Conservation (phyloP, 2,113 vertebrate species). For the Pavo muticus region DNA sequence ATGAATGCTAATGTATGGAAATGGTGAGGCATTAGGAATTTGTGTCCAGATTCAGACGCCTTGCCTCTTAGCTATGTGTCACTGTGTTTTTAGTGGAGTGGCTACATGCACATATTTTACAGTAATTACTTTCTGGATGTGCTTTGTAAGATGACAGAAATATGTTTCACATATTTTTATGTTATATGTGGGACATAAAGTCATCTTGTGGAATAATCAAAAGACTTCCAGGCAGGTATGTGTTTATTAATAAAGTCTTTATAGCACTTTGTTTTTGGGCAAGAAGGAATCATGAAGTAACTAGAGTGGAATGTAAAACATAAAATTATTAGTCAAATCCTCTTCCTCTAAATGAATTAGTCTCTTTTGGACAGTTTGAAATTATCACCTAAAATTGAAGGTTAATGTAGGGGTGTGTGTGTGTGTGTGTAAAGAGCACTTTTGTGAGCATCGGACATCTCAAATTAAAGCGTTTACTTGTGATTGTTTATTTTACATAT, state of each 20-base stretch:
- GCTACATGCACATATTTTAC: slow-evolving; percentile 75
- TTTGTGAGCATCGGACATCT: not conserved
- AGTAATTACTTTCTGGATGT: slow-evolving; percentile 79
- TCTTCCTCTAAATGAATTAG: not conserved
- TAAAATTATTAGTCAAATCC: not conserved
- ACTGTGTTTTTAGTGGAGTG: slow-evolving; percentile 68
- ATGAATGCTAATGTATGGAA: slow-evolving; percentile 74
- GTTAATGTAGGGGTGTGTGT: not conserved
- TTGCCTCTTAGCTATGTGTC: slow-evolving; percentile 65
- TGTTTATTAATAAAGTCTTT: slow-evolving; percentile 78
- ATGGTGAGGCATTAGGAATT: slow-evolving; percentile 30
- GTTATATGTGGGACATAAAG: slow-evolving; percentile 75
- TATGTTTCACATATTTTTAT: slow-evolving; percentile 71
- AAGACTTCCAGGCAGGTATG: slow-evolving; percentile 69
- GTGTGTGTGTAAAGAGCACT: not conserved
- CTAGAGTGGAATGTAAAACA: slow-evolving; percentile 57
- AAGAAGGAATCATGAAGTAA: slow-evolving; percentile 39
- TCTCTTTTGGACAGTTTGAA: not conserved
- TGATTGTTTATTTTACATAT: slow-evolving; percentile 84
- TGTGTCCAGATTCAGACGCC: slow-evolving; percentile 45
- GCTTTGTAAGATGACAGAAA: slow-evolving; percentile 78
- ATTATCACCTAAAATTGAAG: not conserved
- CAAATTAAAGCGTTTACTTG: slow-evolving; percentile 67
- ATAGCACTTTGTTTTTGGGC: slow-evolving; percentile 57
- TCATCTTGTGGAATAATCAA: slow-evolving; percentile 77